These are phyloP conservation scores for Hemithea aestivaria DNA, from an alignment of 2,888 invertebrate species.

Conservation along the genomic window DNA sequence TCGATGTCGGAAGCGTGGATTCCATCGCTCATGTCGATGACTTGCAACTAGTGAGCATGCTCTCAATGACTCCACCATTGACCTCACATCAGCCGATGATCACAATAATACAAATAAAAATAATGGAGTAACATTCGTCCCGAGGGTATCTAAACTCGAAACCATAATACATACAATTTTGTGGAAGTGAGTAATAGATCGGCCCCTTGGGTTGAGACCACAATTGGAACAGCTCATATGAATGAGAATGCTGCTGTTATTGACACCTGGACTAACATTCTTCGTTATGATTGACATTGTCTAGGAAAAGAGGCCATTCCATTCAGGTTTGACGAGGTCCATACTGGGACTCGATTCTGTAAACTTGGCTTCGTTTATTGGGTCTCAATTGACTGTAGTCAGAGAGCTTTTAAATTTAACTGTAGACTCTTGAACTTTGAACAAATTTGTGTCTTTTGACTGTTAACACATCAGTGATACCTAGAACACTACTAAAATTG, in stretches of 20 bases:
- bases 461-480: no score
- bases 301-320: constrained; percentile 12
- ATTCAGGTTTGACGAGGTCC: constrained; percentile 5
- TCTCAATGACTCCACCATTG: constrained; percentile 75
- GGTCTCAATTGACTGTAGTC: no score
- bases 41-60: constrained; percentile 69
- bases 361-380: no score
- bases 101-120: constrained; percentile 72
- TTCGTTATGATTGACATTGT: constrained; percentile 5
- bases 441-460: no score
- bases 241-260: constrained; percentile 34
- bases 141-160: constrained; percentile 49
- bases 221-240: constrained; percentile 39
- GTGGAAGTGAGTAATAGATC: constrained; percentile 57
- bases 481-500: no score
- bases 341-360: no score
- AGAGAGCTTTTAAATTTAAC: no score
- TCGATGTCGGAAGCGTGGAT: constrained; percentile 71
- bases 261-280: constrained; percentile 37
- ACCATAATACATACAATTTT: constrained; percentile 46
- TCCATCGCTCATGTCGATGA: constrained; percentile 67
- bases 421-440: no score
- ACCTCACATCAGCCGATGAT: constrained; percentile 62
- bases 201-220: constrained; percentile 49
- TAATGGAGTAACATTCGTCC: constrained; percentile 65